Conservation (phyloP, 2,888 invertebrate species). For the Cryptocephalus moraei region DNA sequence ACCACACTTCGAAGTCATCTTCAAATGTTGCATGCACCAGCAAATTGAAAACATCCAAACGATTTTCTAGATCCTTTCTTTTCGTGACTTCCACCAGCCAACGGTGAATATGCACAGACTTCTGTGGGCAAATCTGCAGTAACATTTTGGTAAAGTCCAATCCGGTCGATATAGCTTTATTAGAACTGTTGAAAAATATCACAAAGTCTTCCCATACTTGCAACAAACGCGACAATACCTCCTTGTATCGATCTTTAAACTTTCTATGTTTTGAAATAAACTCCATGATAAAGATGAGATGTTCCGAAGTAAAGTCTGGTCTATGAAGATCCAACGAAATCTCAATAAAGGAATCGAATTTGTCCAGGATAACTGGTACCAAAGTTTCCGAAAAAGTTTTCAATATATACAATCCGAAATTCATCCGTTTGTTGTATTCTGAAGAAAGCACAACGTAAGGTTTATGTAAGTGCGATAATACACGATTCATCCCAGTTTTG, state of each 20-base stretch:
- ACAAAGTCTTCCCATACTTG: slow-evolving; percentile 20
- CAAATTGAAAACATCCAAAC: slow-evolving; percentile 19
- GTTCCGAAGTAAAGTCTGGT: slow-evolving; percentile 8
- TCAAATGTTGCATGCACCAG: slow-evolving; percentile 13
- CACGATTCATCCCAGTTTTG: no score
- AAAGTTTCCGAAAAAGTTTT: slow-evolving; percentile 23
- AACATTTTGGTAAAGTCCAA: slow-evolving; percentile 20
- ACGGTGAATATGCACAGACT: slow-evolving; percentile 4
- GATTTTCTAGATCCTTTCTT: slow-evolving; percentile 8
- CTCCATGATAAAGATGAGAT: slow-evolving; percentile 12
- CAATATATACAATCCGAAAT: slow-evolving; percentile 25
- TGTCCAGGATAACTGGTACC: slow-evolving; percentile 18
- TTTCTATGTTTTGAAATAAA: slow-evolving; percentile 11
- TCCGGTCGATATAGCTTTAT: slow-evolving; percentile 12
- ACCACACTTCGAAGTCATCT: slow-evolving; percentile 19
- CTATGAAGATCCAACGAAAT: slow-evolving; percentile 4
- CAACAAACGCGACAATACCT: slow-evolving; percentile 13
- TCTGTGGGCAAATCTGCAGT: slow-evolving; percentile 10
- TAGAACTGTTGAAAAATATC: slow-evolving; percentile 17
- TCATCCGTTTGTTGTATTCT: slow-evolving; percentile 17
- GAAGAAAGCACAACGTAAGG: slow-evolving; percentile 16
- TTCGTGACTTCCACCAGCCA: slow-evolving; percentile 7
- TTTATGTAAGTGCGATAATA: slow-evolving; percentile 12
- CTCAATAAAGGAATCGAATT: slow-evolving; percentile 21
- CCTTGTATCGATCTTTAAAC: slow-evolving; percentile 6